Conservation (phyloP, 2,888 invertebrate genomes). For the Silvanus unidentatus region DNA sequence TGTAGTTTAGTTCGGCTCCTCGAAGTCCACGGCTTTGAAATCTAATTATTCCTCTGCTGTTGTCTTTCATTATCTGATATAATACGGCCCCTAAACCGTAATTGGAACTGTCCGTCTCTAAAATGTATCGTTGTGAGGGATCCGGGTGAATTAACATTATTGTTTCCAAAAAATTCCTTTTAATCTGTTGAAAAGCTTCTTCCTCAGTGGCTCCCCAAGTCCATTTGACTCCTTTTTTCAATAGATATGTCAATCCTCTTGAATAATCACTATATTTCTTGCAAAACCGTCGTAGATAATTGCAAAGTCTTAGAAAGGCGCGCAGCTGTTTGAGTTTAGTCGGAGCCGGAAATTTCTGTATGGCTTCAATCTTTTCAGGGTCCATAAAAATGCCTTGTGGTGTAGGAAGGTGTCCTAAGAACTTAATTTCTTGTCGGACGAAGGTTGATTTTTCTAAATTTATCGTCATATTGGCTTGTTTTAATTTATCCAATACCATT, state of each 20-base stretch:
- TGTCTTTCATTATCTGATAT: not conserved
- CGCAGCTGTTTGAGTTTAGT: conserved; percentile 7
- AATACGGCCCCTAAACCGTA: conserved; percentile 2
- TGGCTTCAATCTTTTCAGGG: conserved; percentile 12
- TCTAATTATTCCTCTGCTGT: not conserved
- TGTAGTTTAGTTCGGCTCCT: conserved; percentile 8
- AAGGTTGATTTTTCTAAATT: conserved; percentile 23
- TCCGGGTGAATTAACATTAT: conserved; percentile 3
- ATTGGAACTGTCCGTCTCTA: not conserved
- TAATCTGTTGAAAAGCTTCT: not conserved
- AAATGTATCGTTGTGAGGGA: not conserved
- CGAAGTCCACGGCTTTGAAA: conserved; percentile 6
- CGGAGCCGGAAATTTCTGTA: conserved; percentile 11
- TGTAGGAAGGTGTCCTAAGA: conserved; percentile 18
- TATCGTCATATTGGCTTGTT: conserved; percentile 19
- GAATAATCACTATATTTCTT: conserved; percentile 1
- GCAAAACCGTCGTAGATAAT: conserved; percentile 12
- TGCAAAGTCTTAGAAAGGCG: conserved; percentile 10
- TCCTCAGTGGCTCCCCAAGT: conserved; percentile 5
- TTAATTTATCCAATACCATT: conserved; percentile 15
- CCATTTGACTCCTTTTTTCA: conserved; percentile 2
- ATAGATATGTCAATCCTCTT: not conserved
- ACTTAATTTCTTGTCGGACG: conserved; percentile 8
- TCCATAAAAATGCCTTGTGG: conserved; percentile 17
- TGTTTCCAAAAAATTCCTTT: not conserved